phyloP scores from a whole-genome alignment of 2,888 invertebrate genomes.

The Pyrgus malvae region DNA sequence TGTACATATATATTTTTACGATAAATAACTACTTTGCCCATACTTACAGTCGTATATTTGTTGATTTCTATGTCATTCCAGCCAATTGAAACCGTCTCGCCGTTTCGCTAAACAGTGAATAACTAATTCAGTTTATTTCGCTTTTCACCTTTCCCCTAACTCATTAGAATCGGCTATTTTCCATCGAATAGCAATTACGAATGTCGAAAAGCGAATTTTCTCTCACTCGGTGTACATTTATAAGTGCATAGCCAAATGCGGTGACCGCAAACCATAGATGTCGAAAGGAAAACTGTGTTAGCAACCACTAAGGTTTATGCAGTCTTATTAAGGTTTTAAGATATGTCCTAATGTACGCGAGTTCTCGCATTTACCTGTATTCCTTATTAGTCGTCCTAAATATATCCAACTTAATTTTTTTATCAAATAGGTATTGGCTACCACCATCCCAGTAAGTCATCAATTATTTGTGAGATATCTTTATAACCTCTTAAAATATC shows the following conservation, averaged over 20 bases:
- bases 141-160: constrained; percentile 57
- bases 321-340: constrained; percentile 7
- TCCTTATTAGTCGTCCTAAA: too few relatives aligned
- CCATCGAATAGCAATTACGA: constrained; percentile 43
- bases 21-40: too few relatives aligned
- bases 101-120: constrained; percentile 31
- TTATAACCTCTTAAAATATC: too few relatives aligned
- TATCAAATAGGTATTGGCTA: too few relatives aligned
- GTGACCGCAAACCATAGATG: constrained; percentile 46
- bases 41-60: too few relatives aligned
- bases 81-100: constrained; percentile 37
- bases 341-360: too few relatives aligned
- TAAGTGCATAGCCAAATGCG: constrained; percentile 61
- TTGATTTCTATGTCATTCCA: constrained; percentile 13
- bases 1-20: too few relatives aligned
- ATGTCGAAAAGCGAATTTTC: constrained; percentile 46
- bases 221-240: constrained; percentile 58
- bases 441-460: too few relatives aligned
- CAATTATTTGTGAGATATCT: too few relatives aligned
- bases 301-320: constrained; percentile 11
- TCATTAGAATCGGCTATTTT: constrained; percentile 67
- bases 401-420: too few relatives aligned
- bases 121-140: constrained; percentile 65
- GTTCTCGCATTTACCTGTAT: too few relatives aligned
- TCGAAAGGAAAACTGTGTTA: constrained; percentile 22